Evolutionary conservation across 2,888 invertebrate genomes (phyloP).

Genomic region (Sphinx pinastri): DNA sequence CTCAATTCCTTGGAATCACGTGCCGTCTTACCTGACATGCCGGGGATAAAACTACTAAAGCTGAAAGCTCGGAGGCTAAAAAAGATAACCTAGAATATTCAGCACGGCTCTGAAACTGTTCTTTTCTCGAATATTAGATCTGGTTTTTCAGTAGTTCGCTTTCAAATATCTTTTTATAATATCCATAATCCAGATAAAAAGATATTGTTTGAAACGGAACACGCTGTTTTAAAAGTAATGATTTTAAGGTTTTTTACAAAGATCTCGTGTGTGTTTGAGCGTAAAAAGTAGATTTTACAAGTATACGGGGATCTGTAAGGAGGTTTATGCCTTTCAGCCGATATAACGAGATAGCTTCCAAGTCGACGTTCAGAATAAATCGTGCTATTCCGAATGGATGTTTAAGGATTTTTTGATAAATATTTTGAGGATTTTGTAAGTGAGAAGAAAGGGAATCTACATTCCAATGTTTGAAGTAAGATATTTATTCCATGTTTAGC

Average conservation of each 20-base stretch:
- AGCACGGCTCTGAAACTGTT: neutral
- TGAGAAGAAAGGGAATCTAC: neutral
- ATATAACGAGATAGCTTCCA: constrained; percentile 6
- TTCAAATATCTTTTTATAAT: neutral
- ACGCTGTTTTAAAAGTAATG: neutral
- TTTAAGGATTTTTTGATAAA: neutral
- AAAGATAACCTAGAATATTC: neutral
- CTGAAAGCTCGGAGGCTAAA: neutral
- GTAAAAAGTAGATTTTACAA: neutral
- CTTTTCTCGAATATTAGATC: too few species aligned
- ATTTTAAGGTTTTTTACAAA: neutral
- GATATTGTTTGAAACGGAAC: neutral
- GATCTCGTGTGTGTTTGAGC: constrained; percentile 1
- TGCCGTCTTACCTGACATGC: too few species aligned
- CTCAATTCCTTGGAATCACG: too few species aligned
- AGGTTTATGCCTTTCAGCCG: neutral
- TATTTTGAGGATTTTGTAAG: neutral
- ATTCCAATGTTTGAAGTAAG: neutral
- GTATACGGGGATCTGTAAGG: neutral
- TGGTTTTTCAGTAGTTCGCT: too few species aligned
- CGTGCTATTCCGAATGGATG: neutral
- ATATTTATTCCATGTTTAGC: neutral
- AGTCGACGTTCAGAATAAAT: constrained; percentile 7
- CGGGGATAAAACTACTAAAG: too few species aligned
- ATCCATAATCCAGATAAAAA: neutral